Base-by-base conservation (phyloP, 2,797 vertebrate species). In the Adrianichthys oophorus region DNA sequence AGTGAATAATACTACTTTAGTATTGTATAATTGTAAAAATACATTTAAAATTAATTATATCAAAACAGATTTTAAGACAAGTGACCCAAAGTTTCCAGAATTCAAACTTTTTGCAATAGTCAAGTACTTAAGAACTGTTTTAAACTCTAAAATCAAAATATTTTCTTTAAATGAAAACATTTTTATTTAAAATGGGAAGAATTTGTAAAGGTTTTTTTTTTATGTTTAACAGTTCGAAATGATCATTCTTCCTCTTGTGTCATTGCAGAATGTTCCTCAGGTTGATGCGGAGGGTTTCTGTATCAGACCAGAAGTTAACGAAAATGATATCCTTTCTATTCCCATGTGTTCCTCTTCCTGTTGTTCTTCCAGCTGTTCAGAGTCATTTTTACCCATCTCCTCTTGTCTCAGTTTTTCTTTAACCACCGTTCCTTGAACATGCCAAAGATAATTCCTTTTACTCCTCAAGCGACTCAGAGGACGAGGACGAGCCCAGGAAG, bases 391-490 rank as follows among this genome's bases (percentile, higher is more conserved):
- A 26, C 4, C 48, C 1, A 0, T 41, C 17, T 52, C 4, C 19
- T 21, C 26, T 41, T 48, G 40, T 4, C 21, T 2, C 4, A 10
- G 7, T 8, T 53, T 58, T 56, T 78, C 78, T 83, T 90, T 91
- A 82, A 89, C 81, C 7, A 17, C 17, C 1, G 0, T 37, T 58
- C 15, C n/a, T 29, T 50, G 89, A 85, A 98, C 96, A 96, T 97
- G 92, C 94, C 95, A 98, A 98, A 98, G 94, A 96, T 76, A 98
- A 96, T 66, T 92, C 95, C 82, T 99, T 98, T 89, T 96, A 96
- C 68, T 96, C 96, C 58, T 97, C 95, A 86, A 98, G 94, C 73
- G 97, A 98, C 87, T 97, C 95, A 0, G 96, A 97, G 54, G 95
- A 96, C 43, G 97, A 98, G 49, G 95, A 98, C 19, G 96, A 96